Evolutionary conservation across 2,113 vertebrate genomes (phyloP), one percentile per base, ranked within the genome.

Genomic region (Entomyzon cyanotis): DNA sequence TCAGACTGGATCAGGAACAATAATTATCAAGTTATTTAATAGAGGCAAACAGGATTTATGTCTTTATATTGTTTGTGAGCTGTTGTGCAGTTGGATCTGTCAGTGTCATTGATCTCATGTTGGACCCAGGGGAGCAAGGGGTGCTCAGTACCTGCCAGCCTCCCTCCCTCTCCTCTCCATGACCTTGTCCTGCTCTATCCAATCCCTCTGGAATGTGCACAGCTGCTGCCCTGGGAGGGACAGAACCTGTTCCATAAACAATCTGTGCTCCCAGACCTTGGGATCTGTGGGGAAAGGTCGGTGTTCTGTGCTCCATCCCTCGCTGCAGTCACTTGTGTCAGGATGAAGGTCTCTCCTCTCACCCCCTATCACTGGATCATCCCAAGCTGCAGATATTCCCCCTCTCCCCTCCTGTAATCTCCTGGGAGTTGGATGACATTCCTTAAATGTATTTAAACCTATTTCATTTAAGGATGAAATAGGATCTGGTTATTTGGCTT

Each of bases 41-140:
- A 22, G 84, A 19, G 53, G 46, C 44, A 78, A 56, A 68, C 1
- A 5, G 41, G 58, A 33, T 69, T 89, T 46, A 11, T 27, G 41
- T 17, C 3, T 41, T 47, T 22, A 19, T 37, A 5, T 6, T 76
- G 52, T 16, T 64, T 9, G 7, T 53, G 74, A 49, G 2, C 22
- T 50, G 8, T 12, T 20, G 47, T 52, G 18, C n/a, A 53, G 27
- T 79, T 53, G 4, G 62, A 11, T 60, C 37, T 52, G 52, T 18
- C n/a, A 6, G 0, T 16, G 19, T 24, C 70, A 7, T 28, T 42
- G 10, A 60, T 46, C 39, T 69, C 59, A 0, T 0, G 0, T 2
- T 5, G 75, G 70, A 6, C 33, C 68, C 47, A 13, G 7, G 12
- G 39, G 47, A 73, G 16, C 19, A 46, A 20, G 39, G 4, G 1